phyloP scores from a whole-genome alignment of 2,888 invertebrate species.

The Phyto melanocephala region DNA sequence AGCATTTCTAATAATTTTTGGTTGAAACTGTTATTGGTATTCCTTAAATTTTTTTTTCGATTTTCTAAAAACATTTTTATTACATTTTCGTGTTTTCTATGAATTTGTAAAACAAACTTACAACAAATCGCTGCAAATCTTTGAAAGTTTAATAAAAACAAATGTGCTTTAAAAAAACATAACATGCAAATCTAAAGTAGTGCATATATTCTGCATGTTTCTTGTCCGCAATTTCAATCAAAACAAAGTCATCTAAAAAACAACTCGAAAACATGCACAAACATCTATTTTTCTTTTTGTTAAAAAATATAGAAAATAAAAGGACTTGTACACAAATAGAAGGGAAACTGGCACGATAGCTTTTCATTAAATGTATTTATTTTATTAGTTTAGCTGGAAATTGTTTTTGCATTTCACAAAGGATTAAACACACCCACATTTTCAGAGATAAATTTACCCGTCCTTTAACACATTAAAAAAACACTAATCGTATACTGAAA shows the following conservation, averaged over 20 bases:
- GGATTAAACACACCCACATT: slow-evolving; percentile 6
- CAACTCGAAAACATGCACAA: not conserved
- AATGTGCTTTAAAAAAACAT: slow-evolving; percentile 26
- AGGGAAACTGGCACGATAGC: slow-evolving; percentile 15
- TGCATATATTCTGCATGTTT: slow-evolving; percentile 55
- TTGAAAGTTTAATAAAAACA: slow-evolving; percentile 28
- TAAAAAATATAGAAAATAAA: not conserved
- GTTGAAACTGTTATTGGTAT: no score
- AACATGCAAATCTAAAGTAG: slow-evolving; percentile 56
- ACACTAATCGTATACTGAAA: no score
- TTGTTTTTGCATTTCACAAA: no score
- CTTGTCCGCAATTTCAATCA: slow-evolving; percentile 32
- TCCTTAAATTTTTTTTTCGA: not conserved
- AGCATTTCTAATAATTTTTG: no score
- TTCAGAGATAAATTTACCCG: not conserved
- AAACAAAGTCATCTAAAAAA: slow-evolving; percentile 21
- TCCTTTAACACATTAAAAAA: not conserved
- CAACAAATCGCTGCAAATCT: slow-evolving; percentile 46
- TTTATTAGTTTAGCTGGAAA: not conserved
- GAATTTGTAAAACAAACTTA: slow-evolving; percentile 53
- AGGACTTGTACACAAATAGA: not conserved
- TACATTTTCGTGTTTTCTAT: slow-evolving; percentile 47
- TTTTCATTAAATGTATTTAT: not conserved
- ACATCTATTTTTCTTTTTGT: not conserved
- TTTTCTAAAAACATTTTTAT: not conserved